These are phyloP conservation scores for Myotis brandtii DNA, from an alignment of 2,113 vertebrate genomes.

Conservation along the genomic window DNA sequence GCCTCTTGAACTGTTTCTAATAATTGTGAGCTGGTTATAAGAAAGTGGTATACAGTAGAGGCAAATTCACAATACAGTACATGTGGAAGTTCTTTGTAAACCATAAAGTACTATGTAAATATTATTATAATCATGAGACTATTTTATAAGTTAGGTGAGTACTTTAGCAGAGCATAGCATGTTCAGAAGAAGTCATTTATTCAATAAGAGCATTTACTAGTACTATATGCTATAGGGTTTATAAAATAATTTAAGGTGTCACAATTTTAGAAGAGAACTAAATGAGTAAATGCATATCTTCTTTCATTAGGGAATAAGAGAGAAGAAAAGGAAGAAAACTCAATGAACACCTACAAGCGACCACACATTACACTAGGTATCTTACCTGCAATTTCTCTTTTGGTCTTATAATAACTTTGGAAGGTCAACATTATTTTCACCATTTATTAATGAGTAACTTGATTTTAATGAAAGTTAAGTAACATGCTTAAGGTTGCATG, in stretches of 20 bases:
- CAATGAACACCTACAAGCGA: background rate
- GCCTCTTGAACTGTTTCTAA: background rate
- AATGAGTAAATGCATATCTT: background rate
- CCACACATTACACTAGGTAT: background rate
- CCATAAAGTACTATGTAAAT: background rate
- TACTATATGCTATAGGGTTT: background rate
- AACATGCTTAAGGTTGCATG: background rate
- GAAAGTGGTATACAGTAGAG: background rate
- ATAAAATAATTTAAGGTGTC: background rate
- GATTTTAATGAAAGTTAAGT: background rate
- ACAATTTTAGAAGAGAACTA: background rate
- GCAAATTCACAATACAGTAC: background rate
- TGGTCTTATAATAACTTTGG: background rate
- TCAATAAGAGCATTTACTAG: background rate
- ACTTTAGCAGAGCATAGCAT: background rate
- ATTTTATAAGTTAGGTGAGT: background rate
- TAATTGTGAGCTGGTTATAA: background rate
- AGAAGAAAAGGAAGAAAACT: background rate
- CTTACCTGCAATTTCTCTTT: background rate
- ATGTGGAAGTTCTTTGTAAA: constrained; percentile 1
- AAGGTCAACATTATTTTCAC: background rate
- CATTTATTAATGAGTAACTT: background rate
- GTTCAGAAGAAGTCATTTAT: background rate
- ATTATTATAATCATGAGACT: background rate
- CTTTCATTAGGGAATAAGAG: background rate